These are phyloP conservation scores for Dryobates pubescens DNA, from an alignment of 2,797 vertebrate species.

Conservation along the genomic window DNA sequence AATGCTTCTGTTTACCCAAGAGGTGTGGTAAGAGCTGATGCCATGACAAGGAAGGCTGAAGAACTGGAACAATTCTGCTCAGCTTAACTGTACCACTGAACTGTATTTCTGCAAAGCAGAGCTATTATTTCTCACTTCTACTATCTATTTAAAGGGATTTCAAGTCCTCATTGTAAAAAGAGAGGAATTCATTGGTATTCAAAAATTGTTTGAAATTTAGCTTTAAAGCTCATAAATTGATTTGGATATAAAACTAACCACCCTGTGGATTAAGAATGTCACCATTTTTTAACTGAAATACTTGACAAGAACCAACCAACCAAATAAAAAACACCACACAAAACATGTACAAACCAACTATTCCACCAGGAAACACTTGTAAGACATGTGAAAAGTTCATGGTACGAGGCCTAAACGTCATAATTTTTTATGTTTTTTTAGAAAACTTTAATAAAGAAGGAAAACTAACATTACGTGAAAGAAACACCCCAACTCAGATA, in stretches of 20 bases:
- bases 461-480: fast-evolving
- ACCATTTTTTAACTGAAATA: neutral
- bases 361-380: neutral
- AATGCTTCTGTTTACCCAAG: neutral
- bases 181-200: neutral
- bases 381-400: neutral
- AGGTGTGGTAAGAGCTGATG: neutral
- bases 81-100: neutral
- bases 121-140: neutral
- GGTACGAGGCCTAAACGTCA: neutral
- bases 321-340: too few species aligned
- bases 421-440: neutral
- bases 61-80: neutral
- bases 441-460: neutral
- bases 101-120: neutral
- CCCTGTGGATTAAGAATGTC: neutral
- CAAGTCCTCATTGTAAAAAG: neutral
- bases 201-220: neutral
- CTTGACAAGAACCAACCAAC: neutral
- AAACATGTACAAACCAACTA: neutral
- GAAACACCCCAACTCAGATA: fast-evolving
- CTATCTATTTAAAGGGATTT: neutral
- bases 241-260: neutral
- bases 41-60: neutral
- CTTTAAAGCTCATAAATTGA: neutral